Evolutionary conservation across 2,113 vertebrate genomes (phyloP).

Genomic region (Athene noctua): DNA sequence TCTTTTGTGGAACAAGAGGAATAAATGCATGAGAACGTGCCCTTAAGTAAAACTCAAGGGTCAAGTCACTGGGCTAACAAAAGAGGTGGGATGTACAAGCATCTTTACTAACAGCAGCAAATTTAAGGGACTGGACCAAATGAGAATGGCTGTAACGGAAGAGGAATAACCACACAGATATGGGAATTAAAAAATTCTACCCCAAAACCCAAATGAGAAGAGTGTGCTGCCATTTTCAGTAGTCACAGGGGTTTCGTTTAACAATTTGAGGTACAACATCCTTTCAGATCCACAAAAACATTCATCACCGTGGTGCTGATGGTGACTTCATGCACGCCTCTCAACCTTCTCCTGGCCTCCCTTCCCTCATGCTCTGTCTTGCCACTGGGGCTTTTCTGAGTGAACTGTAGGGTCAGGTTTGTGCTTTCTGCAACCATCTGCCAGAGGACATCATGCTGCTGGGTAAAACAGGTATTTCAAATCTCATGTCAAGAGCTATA

Average conservation of each 20-base stretch:
- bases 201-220: background rate
- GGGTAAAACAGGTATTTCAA: background rate
- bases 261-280: background rate
- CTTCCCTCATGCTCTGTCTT: background rate
- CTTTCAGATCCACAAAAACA: background rate
- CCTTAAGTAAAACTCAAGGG: background rate
- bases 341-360: background rate
- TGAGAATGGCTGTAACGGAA: background rate
- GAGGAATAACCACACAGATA: background rate
- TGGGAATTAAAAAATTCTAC: background rate
- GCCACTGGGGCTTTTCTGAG: background rate
- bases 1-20: background rate
- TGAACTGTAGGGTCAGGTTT: background rate
- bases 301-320: too few species aligned
- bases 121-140: background rate
- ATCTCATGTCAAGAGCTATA: background rate
- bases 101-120: background rate
- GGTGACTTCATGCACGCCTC: background rate
- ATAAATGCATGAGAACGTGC: background rate
- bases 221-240: background rate
- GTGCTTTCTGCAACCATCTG: background rate
- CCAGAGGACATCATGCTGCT: background rate
- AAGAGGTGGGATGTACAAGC: background rate
- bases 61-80: background rate
- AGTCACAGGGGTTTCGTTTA: background rate